Evolutionary conservation across 2,888 invertebrate species (phyloP).

Genomic region (Elmis aenea): DNA sequence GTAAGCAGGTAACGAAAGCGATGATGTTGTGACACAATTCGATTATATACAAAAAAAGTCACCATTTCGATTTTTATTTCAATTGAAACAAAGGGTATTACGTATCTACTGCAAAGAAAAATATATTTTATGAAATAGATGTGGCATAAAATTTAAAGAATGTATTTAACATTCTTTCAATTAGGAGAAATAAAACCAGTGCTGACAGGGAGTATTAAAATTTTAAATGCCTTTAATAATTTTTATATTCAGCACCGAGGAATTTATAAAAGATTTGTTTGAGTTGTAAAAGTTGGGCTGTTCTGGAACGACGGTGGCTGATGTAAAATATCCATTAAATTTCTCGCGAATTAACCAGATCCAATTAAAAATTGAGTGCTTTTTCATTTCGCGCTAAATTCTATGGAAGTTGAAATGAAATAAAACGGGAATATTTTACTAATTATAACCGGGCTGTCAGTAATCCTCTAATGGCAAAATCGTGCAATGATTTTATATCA

Average conservation of each 20-base stretch:
- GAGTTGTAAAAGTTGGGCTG: conserved; percentile 43
- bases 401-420: conserved; percentile 32
- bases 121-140: no score
- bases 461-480: conserved; percentile 30
- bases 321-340: conserved; percentile 50
- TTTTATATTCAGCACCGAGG: conserved; percentile 39
- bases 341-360: conserved; percentile 49
- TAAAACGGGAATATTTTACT: conserved; percentile 40
- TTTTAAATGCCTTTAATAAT: conserved; percentile 41
- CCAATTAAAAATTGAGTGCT: conserved; percentile 52
- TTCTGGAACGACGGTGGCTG: conserved; percentile 39
- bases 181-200: conserved; percentile 32
- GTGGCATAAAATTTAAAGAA: no score
- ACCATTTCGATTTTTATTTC: no score
- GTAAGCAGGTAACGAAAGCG: no score
- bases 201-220: conserved; percentile 40
- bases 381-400: conserved; percentile 45
- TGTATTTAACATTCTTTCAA: conserved; percentile 27
- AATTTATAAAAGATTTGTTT: conserved; percentile 45
- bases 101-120: no score
- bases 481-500: conserved; percentile 17
- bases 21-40: no score
- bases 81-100: no score
- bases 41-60: no score
- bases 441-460: conserved; percentile 37